Evolutionary conservation across 2,113 vertebrate species (phyloP).

Genomic region (Athene cunicularia): DNA sequence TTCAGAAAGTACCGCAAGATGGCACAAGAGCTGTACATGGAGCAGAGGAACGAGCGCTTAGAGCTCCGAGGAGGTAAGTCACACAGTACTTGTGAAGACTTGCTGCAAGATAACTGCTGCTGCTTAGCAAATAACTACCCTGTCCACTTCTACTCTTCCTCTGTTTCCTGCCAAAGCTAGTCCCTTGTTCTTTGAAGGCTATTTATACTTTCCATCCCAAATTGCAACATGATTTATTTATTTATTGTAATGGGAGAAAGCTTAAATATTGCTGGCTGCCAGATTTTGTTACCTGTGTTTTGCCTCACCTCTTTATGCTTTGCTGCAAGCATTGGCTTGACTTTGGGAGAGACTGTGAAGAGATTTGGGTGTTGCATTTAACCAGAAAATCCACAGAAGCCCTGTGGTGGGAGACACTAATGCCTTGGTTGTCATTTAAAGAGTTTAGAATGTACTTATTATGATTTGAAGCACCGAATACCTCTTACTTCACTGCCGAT

Average conservation of each 20-base stretch:
- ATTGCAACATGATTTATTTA: accelerated
- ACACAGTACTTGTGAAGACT: background rate
- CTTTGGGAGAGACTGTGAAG: background rate
- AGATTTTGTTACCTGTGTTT: background rate
- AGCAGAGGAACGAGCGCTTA: constrained; percentile 88
- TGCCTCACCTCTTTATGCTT: background rate
- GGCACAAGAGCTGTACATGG: constrained; percentile 82
- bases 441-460: background rate
- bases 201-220: background rate
- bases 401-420: background rate
- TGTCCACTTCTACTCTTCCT: background rate
- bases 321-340: background rate
- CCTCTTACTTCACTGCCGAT: background rate
- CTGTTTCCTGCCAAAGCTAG: background rate
- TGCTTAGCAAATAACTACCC: background rate
- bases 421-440: background rate
- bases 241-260: too few species aligned
- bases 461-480: background rate
- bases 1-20: constrained; percentile 89
- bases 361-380: background rate
- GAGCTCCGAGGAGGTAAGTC: constrained; percentile 90
- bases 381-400: background rate
- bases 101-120: background rate
- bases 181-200: background rate
- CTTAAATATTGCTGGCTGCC: background rate